Base-by-base conservation (phyloP, 92 coral and sea anemone species). In the Micromussa lordhowensis region DNA sequence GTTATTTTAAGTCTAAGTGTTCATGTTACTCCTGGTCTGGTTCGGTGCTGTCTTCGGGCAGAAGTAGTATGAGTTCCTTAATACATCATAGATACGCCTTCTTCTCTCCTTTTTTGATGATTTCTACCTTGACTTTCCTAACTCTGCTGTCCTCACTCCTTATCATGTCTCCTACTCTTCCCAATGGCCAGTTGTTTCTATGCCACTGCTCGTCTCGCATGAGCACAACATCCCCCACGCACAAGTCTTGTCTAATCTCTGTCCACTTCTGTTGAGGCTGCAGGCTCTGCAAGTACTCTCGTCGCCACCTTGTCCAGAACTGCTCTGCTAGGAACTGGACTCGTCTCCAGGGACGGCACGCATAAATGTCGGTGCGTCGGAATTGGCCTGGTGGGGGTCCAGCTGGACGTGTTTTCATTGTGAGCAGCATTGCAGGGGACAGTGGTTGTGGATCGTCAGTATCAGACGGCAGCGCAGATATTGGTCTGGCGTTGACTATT, bases 341-440 rank as follows among this genome's bases (percentile, higher is more conserved):
- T 28, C 84, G 78, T 63, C 84, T 48, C 82, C 88, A 79, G 32
- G 71, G 78, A 49, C 79, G 78, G 18, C 79, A 54, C 8, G 30
- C 84, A 14, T 87, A 80, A 35, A 80, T 80, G 64, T 87, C 75
- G 1, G 86, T 22, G 10, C 58, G 75, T 5, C 32, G 72, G 72
- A 87, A 87, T 68, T 80, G 35, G 8, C 91, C 86, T 80, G 91
- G 86, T n/a, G 90, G 90, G 36, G 85, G 80, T 70, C 78, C 85
- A 29, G 79, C 80, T 30, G 86, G 86, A 32, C 61, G 68, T 53
- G 80, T 49, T 13, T 87, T 87, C 91, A 87, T 80, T 15, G 86
- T 87, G 77, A 87, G 85, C 29, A 86, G 53, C 80, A 72, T 72
- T 13, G 80, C 81, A 12, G 81, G 88, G 34, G 83, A 87, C 71